Percentiles rank a stretch among this genome's conserved stretches.
These are phyloP conservation scores for Pegoplata infirma DNA, from an alignment of 2,888 invertebrate genomes.

Conservation along the genomic window DNA sequence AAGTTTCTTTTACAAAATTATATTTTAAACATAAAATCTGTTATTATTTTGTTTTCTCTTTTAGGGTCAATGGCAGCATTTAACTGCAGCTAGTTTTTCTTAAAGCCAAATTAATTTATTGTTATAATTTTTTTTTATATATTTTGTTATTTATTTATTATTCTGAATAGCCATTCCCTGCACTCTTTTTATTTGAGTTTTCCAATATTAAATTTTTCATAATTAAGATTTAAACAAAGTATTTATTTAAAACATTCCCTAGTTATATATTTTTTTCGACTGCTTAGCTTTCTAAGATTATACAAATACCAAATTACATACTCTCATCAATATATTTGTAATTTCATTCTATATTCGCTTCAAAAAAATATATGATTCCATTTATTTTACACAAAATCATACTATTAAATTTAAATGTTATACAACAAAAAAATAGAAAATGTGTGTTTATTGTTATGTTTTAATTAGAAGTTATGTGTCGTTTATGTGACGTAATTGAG, in stretches of 20 bases:
- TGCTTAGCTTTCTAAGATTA: conserved; percentile 34
- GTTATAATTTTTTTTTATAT: not conserved
- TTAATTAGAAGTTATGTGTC: too few relatives aligned
- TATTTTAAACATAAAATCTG: not conserved
- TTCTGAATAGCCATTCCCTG: not conserved
- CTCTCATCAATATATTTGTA: not conserved
- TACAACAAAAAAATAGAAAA: not conserved
- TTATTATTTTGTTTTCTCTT: conserved; percentile 48
- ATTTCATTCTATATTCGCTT: not conserved
- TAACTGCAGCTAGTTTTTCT: conserved; percentile 74
- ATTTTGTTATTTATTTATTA: not conserved
- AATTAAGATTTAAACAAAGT: not conserved
- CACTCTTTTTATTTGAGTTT: not conserved
- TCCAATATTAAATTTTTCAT: not conserved
- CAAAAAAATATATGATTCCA: not conserved
- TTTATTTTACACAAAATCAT: not conserved
- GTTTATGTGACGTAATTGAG: too few relatives aligned
- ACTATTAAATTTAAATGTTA: not conserved
- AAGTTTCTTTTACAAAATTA: conserved; percentile 38
- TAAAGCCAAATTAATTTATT: conserved; percentile 46
- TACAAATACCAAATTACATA: not conserved
- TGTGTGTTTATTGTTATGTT: not conserved
- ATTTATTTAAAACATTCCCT: not conserved
- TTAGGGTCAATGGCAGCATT: conserved; percentile 81
- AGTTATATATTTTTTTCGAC: conserved; percentile 2